These are phyloP conservation scores for Leptodactylus fuscus DNA, from an alignment of 2,113 vertebrate species.

Conservation along the genomic window DNA sequence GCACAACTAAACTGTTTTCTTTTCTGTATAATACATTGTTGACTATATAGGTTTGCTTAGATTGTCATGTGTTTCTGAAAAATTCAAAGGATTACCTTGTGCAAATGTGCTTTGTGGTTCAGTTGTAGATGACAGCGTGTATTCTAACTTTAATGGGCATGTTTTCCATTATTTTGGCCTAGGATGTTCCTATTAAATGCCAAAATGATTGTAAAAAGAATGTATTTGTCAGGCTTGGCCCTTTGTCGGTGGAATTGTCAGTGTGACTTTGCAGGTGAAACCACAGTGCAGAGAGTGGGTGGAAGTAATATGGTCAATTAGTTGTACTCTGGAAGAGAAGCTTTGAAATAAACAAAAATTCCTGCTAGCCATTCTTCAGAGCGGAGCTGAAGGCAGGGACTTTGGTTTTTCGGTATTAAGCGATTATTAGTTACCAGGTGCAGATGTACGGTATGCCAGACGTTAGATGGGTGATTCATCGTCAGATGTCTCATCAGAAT, in stretches of 20 bases:
- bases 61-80: no score
- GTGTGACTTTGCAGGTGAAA: slow-evolving; percentile 16
- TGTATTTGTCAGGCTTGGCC: not conserved
- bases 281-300: slow-evolving; percentile 2
- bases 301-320: slow-evolving; percentile 34
- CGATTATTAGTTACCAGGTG: slow-evolving; percentile 14
- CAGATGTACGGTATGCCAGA: not conserved
- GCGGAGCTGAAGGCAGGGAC: not conserved
- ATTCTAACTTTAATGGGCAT: not conserved
- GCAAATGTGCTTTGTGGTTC: not conserved
- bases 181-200: not conserved
- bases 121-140: not conserved
- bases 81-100: not conserved
- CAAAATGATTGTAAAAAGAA: not conserved
- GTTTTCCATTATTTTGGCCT: not conserved
- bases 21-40: no score
- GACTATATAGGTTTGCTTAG: no score
- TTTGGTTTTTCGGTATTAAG: not conserved
- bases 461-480: not conserved
- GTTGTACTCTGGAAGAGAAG: slow-evolving; percentile 14
- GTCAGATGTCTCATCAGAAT: not conserved
- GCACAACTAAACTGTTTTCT: no score
- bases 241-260: not conserved
- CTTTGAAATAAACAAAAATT: slow-evolving; percentile 5
- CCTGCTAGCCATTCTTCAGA: not conserved